phyloP scores from a whole-genome alignment of 1,140 invertebrate species.

The Drosophila seguyi region DNA sequence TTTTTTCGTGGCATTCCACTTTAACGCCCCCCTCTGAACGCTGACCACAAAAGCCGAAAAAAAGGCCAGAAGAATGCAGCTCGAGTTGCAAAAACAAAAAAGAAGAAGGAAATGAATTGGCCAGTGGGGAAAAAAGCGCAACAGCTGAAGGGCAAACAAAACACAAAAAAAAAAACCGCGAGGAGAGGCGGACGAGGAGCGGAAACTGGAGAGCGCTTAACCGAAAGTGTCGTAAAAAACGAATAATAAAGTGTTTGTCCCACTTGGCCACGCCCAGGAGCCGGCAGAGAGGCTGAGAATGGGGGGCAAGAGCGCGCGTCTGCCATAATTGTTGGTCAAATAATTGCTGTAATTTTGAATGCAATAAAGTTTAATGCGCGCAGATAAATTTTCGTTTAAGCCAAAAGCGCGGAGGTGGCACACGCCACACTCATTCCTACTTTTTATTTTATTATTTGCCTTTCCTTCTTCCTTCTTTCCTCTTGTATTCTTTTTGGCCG shows the following conservation, averaged over 20 bases:
- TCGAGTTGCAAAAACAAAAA: slow-evolving; percentile 17
- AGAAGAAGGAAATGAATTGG: slow-evolving; percentile 44
- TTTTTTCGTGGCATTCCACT: slow-evolving; percentile 47
- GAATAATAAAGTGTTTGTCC: slow-evolving; percentile 67
- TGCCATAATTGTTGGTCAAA: slow-evolving; percentile 75
- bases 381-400: slow-evolving; percentile 82
- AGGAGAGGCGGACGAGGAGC: background rate
- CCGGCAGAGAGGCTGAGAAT: slow-evolving; percentile 1
- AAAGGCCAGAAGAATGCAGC: slow-evolving; percentile 34
- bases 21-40: slow-evolving; percentile 21
- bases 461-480: slow-evolving; percentile 2
- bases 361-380: slow-evolving; percentile 76
- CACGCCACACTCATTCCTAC: slow-evolving; percentile 20
- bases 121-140: slow-evolving; percentile 62
- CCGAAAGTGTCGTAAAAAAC: slow-evolving; percentile 73
- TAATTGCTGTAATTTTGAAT: slow-evolving; percentile 79
- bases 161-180: slow-evolving; percentile 1
- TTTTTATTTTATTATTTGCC: background rate
- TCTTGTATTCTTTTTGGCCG: background rate
- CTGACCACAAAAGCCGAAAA: slow-evolving; percentile 63
- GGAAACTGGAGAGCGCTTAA: slow-evolving; percentile 46
- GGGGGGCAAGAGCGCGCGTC: slow-evolving; percentile 21
- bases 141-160: slow-evolving; percentile 65
- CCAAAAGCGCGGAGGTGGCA: slow-evolving; percentile 52
- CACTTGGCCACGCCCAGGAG: slow-evolving; percentile 34